phyloP scores from a whole-genome alignment of 2,888 invertebrate species.

The Dendrolimus pini region DNA sequence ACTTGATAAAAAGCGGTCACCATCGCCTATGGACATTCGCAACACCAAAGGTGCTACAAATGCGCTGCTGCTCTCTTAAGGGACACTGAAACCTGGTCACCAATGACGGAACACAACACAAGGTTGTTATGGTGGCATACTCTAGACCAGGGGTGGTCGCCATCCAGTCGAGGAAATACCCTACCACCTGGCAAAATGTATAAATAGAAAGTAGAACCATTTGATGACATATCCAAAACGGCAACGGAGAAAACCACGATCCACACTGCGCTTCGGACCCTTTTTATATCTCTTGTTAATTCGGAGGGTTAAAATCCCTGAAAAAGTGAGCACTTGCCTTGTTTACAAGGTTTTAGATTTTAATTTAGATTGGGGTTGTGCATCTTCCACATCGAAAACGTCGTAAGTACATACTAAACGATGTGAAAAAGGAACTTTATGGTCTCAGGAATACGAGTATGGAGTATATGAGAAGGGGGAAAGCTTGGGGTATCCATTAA shows the following conservation, averaged over 20 bases:
- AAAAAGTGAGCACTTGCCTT: constrained; percentile 79
- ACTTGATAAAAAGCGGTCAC: too few relatives aligned
- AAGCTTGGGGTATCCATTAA: constrained; percentile 62
- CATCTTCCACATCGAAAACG: constrained; percentile 30
- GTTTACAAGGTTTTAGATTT: constrained; percentile 79
- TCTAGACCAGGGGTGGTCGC: too few relatives aligned
- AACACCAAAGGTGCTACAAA: too few relatives aligned
- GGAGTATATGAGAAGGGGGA: constrained; percentile 33
- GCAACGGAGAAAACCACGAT: neutral
- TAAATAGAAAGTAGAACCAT: too few relatives aligned
- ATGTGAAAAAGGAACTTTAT: constrained; percentile 37
- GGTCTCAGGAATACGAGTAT: constrained; percentile 26
- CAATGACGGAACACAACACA: too few relatives aligned
- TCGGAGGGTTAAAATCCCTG: constrained; percentile 76
- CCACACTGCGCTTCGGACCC: constrained; percentile 26
- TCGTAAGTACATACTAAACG: constrained; percentile 35
- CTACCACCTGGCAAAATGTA: too few relatives aligned
- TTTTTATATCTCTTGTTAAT: constrained; percentile 69
- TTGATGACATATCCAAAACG: constrained; percentile 1
- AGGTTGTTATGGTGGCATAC: too few relatives aligned
- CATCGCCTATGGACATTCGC: too few relatives aligned
- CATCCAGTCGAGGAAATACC: too few relatives aligned
- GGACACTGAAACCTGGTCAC: too few relatives aligned
- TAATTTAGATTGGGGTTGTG: constrained; percentile 76
- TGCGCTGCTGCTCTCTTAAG: too few relatives aligned